These are phyloP conservation scores for Nicator chloris DNA, from an alignment of 2,113 vertebrate species.

Conservation along the genomic window DNA sequence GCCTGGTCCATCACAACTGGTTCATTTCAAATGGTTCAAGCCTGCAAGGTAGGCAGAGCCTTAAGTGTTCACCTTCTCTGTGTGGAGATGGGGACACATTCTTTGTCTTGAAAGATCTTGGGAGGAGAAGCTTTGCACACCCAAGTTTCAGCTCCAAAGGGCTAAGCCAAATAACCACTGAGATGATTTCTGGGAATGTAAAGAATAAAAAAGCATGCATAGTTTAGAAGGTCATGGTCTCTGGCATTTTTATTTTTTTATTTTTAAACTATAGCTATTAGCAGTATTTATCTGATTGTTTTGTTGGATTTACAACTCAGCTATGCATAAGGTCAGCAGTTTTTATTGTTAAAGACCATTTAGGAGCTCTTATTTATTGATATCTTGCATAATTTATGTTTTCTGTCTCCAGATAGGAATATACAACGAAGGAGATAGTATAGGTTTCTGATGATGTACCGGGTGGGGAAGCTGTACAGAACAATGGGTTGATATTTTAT, in stretches of 20 bases:
- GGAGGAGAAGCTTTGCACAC: not conserved
- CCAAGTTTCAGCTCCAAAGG: not conserved
- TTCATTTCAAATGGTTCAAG: not conserved
- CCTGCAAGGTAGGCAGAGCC: not conserved
- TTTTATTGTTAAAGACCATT: constrained; percentile 77
- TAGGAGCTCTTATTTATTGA: constrained; percentile 84
- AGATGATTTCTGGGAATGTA: not conserved
- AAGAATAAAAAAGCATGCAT: not conserved
- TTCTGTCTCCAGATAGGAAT: constrained; percentile 13
- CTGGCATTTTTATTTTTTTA: not conserved
- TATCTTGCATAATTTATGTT: constrained; percentile 75
- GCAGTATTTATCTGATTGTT: not conserved
- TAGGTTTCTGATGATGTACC: not conserved
- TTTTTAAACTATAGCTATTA: not conserved
- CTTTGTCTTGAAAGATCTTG: not conserved
- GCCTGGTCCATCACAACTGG: not conserved
- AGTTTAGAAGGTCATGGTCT: not conserved
- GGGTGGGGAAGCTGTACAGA: not conserved
- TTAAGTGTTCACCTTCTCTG: not conserved
- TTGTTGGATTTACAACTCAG: constrained; percentile 70
- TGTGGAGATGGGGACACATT: not conserved
- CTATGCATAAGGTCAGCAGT: constrained; percentile 75
- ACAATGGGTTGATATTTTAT: not conserved
- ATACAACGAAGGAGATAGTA: not conserved
- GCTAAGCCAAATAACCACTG: not conserved